Base-by-base conservation (phyloP, 64 coral and sea anemone species). In the Actinia tenebrosa region DNA sequence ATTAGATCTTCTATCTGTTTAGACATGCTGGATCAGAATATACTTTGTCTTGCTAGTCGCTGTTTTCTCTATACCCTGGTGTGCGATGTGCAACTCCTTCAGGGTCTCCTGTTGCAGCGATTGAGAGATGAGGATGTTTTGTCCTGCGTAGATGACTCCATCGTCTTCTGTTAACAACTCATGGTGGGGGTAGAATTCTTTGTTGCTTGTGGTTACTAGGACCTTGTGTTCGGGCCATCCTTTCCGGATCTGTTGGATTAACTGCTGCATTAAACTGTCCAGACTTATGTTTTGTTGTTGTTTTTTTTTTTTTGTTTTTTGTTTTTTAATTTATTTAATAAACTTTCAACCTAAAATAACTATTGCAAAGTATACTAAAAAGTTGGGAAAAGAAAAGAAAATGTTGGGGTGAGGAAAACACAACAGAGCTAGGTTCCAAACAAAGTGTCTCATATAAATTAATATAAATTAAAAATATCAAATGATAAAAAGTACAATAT, bases 1-100 rank as follows among this genome's bases (percentile, higher is more conserved):
- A 92, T 66, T 25, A 84, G 83, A 7, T 92, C 86, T 82, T 88
- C 86, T n/a, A 92, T 88, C 22, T 92, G 86, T 27, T 58, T 92
- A 10, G 78, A 83, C 79, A 92, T 92, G 23, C 90, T 58, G 47
- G 90, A 79, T 86, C 90, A 92, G 78, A 87, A 92, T 8, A 84
- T 82, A 43, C 77, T 89, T 23, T 89, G 78, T 44, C 59, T 46
- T 43, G 79, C 87, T 17, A 82, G 79, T 15, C 82, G 79, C 26
- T 83, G 42, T 89, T 45, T 89, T 89, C 45, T 83, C 56, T 23
- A 83, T 68, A 37, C 87, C 78, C 52, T 89, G 78, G 56, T 89
- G 87, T 81, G 87, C 82, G 22, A 45, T 56, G 87, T 89, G 87
- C 26, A 89, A 18, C 16, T 80, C 79, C 52, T 44, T 81, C 14